These are phyloP conservation scores for Leptura quadrifasciata DNA, from an alignment of 2,888 invertebrate genomes.

Conservation along the genomic window DNA sequence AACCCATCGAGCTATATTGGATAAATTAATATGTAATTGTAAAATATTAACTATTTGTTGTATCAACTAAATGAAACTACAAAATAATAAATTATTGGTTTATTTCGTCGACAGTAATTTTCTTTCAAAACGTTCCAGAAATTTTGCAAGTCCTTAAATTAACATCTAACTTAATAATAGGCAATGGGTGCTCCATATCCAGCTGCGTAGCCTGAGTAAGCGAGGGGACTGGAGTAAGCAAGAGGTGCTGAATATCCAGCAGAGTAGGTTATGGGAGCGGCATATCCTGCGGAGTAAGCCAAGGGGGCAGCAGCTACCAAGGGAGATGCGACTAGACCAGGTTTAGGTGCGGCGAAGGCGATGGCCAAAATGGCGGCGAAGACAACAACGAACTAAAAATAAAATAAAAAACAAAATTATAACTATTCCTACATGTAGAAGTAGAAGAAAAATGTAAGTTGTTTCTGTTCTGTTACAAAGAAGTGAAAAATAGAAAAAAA, in stretches of 20 bases:
- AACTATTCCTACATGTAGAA: too few relatives aligned
- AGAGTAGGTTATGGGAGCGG: slow-evolving; percentile 42
- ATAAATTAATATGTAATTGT: too few relatives aligned
- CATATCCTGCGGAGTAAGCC: slow-evolving; percentile 44
- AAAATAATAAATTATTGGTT: neutral
- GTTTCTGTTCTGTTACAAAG: too few relatives aligned
- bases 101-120: neutral
- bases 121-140: neutral
- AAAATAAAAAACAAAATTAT: neutral
- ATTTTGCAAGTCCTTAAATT: slow-evolving; percentile 2
- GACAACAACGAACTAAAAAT: slow-evolving; percentile 45
- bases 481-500: too few relatives aligned
- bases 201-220: neutral
- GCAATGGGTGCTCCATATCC: neutral
- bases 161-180: neutral
- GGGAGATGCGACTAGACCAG: slow-evolving; percentile 37
- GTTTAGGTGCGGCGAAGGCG: slow-evolving; percentile 50
- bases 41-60: too few relatives aligned
- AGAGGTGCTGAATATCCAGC: slow-evolving; percentile 33
- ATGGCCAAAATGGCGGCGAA: slow-evolving; percentile 53
- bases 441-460: too few relatives aligned
- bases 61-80: neutral
- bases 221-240: slow-evolving; percentile 21
- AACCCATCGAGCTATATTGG: too few relatives aligned
- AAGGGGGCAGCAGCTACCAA: slow-evolving; percentile 38